phyloP scores from a whole-genome alignment of 2,797 vertebrate species.

The Galagoides demidoff region DNA sequence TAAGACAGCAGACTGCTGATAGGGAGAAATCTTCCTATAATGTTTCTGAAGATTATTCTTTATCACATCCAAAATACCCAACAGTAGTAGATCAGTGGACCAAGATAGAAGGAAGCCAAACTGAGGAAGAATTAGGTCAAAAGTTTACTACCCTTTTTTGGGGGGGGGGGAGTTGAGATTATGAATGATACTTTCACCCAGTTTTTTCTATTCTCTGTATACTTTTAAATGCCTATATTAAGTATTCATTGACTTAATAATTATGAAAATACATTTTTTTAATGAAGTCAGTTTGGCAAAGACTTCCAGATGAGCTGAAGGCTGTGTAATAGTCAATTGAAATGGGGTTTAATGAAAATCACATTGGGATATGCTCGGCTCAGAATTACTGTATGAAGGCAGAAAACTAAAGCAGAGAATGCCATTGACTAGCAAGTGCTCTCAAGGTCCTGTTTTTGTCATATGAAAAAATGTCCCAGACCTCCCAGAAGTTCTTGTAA shows the following conservation, averaged over 20 bases:
- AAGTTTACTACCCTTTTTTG: background rate
- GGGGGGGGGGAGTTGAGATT: background rate
- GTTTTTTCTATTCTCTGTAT: background rate
- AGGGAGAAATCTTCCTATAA: background rate
- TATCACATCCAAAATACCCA: background rate
- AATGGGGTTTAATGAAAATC: slow-evolving; percentile 22
- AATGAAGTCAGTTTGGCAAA: slow-evolving; percentile 45
- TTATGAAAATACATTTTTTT: slow-evolving; percentile 13
- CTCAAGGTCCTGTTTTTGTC: slow-evolving; percentile 36
- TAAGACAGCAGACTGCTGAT: background rate
- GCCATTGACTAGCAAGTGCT: slow-evolving; percentile 5
- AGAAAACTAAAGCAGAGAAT: slow-evolving; percentile 52
- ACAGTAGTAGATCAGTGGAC: background rate
- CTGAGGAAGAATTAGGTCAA: background rate
- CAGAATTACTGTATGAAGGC: background rate
- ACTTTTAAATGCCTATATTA: background rate
- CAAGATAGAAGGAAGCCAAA: background rate
- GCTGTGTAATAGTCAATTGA: background rate
- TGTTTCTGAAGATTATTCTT: background rate
- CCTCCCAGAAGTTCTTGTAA: slow-evolving; percentile 66
- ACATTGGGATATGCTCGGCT: background rate
- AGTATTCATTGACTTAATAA: slow-evolving; percentile 43
- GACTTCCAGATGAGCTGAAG: slow-evolving; percentile 15
- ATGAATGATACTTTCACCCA: background rate
- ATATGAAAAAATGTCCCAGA: slow-evolving; percentile 72